Percentiles rank a stretch among this genome's conserved stretches.
Conservation (phyloP, 2,113 vertebrate genomes). For the Mobula hypostoma region DNA sequence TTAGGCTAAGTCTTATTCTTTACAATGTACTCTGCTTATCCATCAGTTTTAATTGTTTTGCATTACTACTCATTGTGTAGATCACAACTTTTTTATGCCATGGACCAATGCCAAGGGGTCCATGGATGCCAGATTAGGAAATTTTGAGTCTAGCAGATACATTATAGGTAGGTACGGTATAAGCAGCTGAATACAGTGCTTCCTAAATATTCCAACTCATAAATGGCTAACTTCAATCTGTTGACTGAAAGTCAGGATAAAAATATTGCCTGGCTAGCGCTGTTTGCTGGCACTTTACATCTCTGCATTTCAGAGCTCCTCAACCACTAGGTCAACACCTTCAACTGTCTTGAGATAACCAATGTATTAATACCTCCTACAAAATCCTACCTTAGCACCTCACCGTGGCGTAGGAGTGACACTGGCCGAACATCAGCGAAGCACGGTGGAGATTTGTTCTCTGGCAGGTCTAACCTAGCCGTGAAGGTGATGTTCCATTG, state of each 20-base stretch:
- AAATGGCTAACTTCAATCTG: neutral
- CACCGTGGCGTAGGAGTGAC: too few species aligned
- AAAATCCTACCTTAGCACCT: too few species aligned
- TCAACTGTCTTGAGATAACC: neutral
- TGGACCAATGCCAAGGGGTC: too few species aligned
- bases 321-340: neutral
- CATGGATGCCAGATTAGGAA: too few species aligned
- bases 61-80: neutral
- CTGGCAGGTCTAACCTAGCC: too few species aligned
- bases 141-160: neutral
- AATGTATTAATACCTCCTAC: neutral
- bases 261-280: neutral
- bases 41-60: neutral
- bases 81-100: too few species aligned
- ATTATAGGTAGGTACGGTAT: neutral
- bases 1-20: neutral
- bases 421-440: too few species aligned
- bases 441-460: too few species aligned
- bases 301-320: neutral
- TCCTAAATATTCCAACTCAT: neutral
- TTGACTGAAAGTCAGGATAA: neutral
- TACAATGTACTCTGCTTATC: neutral
- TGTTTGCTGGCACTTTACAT: neutral
- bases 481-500: too few species aligned
- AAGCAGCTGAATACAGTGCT: neutral